Evolutionary conservation across 2,113 vertebrate genomes (phyloP), one percentile per base, ranked within the genome.

Genomic region (Trochalopteron elliotii): DNA sequence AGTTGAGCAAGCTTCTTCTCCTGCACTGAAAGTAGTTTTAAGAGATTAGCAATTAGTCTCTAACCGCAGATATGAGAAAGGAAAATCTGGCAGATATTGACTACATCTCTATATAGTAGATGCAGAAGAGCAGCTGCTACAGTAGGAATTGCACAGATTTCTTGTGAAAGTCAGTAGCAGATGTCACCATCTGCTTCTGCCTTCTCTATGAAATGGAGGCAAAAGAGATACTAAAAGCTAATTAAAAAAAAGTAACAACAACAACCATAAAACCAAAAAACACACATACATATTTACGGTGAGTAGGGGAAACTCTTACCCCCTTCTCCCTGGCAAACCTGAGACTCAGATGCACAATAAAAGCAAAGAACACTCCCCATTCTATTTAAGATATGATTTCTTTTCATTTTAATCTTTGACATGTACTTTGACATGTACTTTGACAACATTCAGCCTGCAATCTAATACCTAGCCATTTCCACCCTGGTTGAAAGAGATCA

Each of bases 401-500:
- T 91, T 89, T 85, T 77, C 25, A 69, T 94, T 95, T 89, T 70
- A 92, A 67, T 88, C 75, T 88, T 39, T 39, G 37, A 39, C 37
- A 39, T 39, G 37, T 80, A 47, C 31, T 75, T 39, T 39, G 37
- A 78, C 82, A 64, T 24, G 31, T 37, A 74, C 68, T 88, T 77
- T 92, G 96, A 96, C 90, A 96, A 85, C 55, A 47, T 55, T 61
- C 67, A 93, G 75, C 85, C 93, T 92, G 92, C 96, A 94, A 94
- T 78, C 55, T 94, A 96, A 95, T 77, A 93, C 90, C 79, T 77
- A 94, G 87, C 92, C 87, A 87, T 83, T 96, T 96, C 94, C 93
- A 94, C 35, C n/a, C 79, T 1, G 20, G 59, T 79, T 96, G 93
- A 95, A 85, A 95, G 71, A 84, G 71, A 96, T 93, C 94, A 94